Evolutionary conservation across 2,888 invertebrate genomes (phyloP).

Genomic region (Troides oblongomaculatus): DNA sequence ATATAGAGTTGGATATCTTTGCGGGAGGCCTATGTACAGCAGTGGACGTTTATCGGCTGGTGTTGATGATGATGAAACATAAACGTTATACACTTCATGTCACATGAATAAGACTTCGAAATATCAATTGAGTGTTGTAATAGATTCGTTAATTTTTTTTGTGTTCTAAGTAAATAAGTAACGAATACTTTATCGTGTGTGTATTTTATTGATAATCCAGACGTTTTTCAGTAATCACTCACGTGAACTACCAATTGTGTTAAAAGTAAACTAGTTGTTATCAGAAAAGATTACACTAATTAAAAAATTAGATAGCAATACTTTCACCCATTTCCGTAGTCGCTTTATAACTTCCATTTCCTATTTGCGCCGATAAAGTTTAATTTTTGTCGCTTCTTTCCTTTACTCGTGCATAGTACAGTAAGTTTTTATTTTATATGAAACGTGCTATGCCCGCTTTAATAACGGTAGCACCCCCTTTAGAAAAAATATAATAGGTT

Average conservation of each 20-base stretch:
- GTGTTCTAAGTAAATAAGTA: neutral
- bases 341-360: constrained; percentile 1
- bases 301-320: neutral
- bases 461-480: no score
- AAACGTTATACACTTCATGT: no score
- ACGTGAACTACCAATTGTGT: neutral
- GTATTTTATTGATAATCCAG: neutral
- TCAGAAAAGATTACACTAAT: neutral
- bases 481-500: no score
- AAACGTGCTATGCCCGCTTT: no score
- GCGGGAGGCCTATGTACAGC: no score
- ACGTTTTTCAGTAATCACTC: neutral
- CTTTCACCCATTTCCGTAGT: constrained; percentile 3
- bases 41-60: no score
- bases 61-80: no score
- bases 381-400: neutral
- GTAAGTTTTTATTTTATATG: neutral
- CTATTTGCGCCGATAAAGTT: neutral
- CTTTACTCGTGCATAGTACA: neutral
- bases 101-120: no score
- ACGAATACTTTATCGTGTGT: neutral
- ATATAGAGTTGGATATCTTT: no score
- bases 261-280: neutral
- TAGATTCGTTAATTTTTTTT: no score
- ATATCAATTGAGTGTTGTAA: no score